phyloP scores from a whole-genome alignment of 2,113 vertebrate species.

The Nothobranchius furzeri region DNA sequence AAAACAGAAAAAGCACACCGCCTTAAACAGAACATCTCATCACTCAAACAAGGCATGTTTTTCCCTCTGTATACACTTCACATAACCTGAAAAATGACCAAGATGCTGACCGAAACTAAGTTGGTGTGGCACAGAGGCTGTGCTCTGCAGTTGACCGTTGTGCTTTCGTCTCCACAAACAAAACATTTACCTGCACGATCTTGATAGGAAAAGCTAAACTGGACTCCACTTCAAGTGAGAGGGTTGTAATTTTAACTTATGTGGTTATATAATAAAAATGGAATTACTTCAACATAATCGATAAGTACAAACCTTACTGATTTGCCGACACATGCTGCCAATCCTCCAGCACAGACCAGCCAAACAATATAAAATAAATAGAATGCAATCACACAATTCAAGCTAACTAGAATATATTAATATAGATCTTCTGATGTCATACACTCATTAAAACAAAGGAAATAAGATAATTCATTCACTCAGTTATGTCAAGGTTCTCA shows the following conservation, averaged over 20 bases:
- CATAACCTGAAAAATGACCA: constrained; percentile 56
- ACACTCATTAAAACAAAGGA: constrained; percentile 76
- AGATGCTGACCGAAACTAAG: constrained; percentile 66
- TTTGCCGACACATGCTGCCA: constrained; percentile 74
- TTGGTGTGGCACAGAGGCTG: constrained; percentile 41
- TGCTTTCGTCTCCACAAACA: constrained; percentile 61
- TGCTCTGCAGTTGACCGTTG: constrained; percentile 65
- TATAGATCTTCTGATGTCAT: constrained; percentile 87
- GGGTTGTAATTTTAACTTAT: constrained; percentile 46
- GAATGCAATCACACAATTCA: constrained; percentile 81
- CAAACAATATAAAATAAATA: constrained; percentile 83
- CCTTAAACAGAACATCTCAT: constrained; percentile 16
- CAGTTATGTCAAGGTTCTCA: constrained; percentile 69
- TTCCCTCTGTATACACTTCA: constrained; percentile 27
- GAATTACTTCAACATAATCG: constrained; percentile 68
- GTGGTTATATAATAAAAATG: constrained; percentile 70
- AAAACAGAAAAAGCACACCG: constrained; percentile 28
- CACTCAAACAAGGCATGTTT: constrained; percentile 30
- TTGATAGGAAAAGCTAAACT: constrained; percentile 44
- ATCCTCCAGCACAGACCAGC: constrained; percentile 81
- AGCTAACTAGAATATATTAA: constrained; percentile 91
- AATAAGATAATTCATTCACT: constrained; percentile 66
- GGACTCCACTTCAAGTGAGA: constrained; percentile 61
- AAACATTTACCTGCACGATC: constrained; percentile 38
- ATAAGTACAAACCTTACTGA: constrained; percentile 61